Evolutionary conservation across 2,888 invertebrate genomes (phyloP), one percentile per base, ranked within the genome.

Genomic region (Catocala sponsa): DNA sequence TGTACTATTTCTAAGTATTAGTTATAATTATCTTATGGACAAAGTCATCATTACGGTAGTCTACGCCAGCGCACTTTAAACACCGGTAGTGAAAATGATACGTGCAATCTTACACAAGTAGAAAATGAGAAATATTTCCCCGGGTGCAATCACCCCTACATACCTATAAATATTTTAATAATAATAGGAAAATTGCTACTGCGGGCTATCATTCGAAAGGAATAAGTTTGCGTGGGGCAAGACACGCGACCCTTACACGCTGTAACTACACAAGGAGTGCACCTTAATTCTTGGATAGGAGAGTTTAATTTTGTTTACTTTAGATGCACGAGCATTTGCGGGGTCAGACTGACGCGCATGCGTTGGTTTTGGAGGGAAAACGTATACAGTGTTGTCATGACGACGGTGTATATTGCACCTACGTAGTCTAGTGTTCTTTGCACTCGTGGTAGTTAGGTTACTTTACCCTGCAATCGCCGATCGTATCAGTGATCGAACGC

Each of bases 301-400:
- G 78, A 78, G 83, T 80, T 66, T 55, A 72, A 68, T 75, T 80
- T 83, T 35, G 70, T 57, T 63, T 79, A 67, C 41, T 51, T 6
- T 42, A 43, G 38, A 44, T 41, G 54, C 43, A 41, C 60, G 48
- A 38, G 58, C 52, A 59, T 59, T 68, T 68, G 61, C 60, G 63
- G 62, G 62, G 72, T 67, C 61, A 61, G 35, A 65, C 54, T 69
- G 70, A 69, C 79, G 91, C 93, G 93, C 92, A 92, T 92, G 93
- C 92, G 92, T 86, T 76, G 70, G 72, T 92, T 92, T 93, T 92
- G 93, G 92, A 92, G 92, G 92, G 92, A 94, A 92, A 87, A 81
- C 82, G 82, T 84, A 84, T 87, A 87, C 91, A 89, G 86, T 88
- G 91, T 92, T 86, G 85, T 81, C 85, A 93, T 92, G 78, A 84